phyloP scores from a whole-genome alignment of 2,113 vertebrate species.

The Salvelinus alpinus region DNA sequence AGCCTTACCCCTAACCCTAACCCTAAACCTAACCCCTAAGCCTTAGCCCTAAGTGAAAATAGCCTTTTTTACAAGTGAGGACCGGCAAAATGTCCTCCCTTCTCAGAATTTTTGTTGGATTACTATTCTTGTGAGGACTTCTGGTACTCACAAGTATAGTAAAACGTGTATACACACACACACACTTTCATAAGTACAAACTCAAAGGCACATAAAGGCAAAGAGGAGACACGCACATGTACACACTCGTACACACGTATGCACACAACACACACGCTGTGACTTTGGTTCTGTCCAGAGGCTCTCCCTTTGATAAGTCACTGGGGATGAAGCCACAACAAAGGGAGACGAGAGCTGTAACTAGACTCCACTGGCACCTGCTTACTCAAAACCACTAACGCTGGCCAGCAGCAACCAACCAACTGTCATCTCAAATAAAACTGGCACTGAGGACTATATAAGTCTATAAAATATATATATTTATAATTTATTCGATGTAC shows the following conservation, averaged over 20 bases:
- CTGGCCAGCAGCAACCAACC: slow-evolving; percentile 16
- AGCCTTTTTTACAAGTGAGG: no score
- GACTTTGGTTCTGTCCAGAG: slow-evolving; percentile 25
- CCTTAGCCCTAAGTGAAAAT: no score
- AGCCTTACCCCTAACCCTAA: no score
- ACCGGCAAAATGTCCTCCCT: no score
- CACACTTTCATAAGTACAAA: neutral
- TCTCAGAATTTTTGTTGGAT: neutral
- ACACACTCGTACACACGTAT: neutral
- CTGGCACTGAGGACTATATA: slow-evolving; percentile 53
- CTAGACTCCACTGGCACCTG: neutral
- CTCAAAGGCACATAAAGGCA: neutral
- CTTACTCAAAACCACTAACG: slow-evolving; percentile 1
- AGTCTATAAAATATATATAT: slow-evolving; percentile 62
- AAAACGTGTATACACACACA: neutral
- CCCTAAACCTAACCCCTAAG: no score
- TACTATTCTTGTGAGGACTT: no score
- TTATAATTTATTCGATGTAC: slow-evolving; percentile 66
- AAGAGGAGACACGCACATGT: neutral
- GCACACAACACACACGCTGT: slow-evolving; percentile 5
- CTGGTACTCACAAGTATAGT: no score
- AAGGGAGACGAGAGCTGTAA: neutral
- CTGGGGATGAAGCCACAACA: slow-evolving; percentile 27
- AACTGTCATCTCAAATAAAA: slow-evolving; percentile 63
- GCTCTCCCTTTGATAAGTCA: slow-evolving; percentile 38